Base-by-base conservation (phyloP, 2,888 invertebrate genomes). In the Amiota mariae region DNA sequence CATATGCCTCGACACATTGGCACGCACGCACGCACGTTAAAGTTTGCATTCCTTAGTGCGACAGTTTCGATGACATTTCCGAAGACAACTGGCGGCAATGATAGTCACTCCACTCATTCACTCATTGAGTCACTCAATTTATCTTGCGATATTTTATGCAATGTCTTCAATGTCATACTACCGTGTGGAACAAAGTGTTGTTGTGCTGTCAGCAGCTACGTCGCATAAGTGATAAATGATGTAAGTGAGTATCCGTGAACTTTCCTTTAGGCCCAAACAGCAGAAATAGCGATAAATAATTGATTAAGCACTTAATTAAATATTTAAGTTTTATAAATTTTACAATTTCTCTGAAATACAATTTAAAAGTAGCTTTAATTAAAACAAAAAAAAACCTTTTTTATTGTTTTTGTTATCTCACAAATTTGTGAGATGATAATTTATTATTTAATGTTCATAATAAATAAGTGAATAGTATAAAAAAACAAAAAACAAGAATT, bases 191-290 rank as follows among this genome's bases (percentile, higher is more conserved):
- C 36, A 36, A 36, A 36, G 36, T 36, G 6, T 36, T 36, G 36
- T 36, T 36, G 0, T 57, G 61, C 72, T 72, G 68, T 59, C 59
- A 68, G 59, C 59, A 68, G 68, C 68, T 51, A 51, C 46, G 72
- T 74, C 72, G 74, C 75, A 75, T 76, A 36, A 75, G 82, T 83
- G 85, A 83, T 85, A 85, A 84, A 82, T 84, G 83, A 78, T 76
- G 79, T 75, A 74, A 2, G 54, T 54, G 54, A 68, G 49, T 66
- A 46, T 66, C 12, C 18, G 36, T 36, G 48, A 66, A 68, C 24
- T 68, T 68, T 54, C 24, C 24, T n/a, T 54, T 68, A 68, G 51
- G 66, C 48, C 48, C 66, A 63, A 64, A 46, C 47, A 15, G 64
- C 47, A 18, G 24, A 18, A 18, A 51, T 54, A n/a, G 51, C 51